Conservation (phyloP, 2,888 invertebrate genomes). For the Teinopalpus imperialis region DNA sequence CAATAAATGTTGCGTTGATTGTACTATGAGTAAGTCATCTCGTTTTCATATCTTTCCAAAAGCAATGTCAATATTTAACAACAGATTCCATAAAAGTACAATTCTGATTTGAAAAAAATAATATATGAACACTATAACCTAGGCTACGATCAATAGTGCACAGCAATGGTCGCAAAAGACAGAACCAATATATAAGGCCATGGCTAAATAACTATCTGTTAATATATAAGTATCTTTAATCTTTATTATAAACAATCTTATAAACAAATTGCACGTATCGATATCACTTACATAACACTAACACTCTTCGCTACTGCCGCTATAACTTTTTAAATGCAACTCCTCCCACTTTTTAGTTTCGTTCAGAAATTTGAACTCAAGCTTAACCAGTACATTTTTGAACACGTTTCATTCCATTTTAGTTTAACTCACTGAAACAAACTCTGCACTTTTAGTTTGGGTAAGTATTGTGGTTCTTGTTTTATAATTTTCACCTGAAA, state of each 20-base stretch:
- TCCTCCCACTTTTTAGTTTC: too few relatives aligned
- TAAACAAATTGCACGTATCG: slow-evolving; percentile 45
- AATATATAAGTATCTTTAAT: slow-evolving; percentile 9
- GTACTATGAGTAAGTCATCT: too few relatives aligned
- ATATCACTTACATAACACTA: slow-evolving; percentile 40
- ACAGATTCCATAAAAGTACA: not conserved
- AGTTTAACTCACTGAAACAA: slow-evolving; percentile 63
- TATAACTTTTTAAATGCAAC: too few relatives aligned
- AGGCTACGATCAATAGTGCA: slow-evolving; percentile 12
- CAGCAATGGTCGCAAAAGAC: not conserved
- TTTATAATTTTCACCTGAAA: slow-evolving; percentile 67
- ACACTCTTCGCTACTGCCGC: slow-evolving; percentile 23
- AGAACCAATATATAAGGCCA: slow-evolving; percentile 7
- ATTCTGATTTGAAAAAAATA: not conserved
- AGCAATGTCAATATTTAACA: too few relatives aligned
- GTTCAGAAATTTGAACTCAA: too few relatives aligned
- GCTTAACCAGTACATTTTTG: too few relatives aligned
- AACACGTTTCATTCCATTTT: too few relatives aligned
- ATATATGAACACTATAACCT: not conserved
- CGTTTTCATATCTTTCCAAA: too few relatives aligned
- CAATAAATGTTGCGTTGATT: too few relatives aligned
- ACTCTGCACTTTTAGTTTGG: slow-evolving; percentile 71
- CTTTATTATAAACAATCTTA: slow-evolving; percentile 18
- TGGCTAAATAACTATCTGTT: slow-evolving; percentile 13
- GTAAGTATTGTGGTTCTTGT: slow-evolving; percentile 58